phyloP scores from a whole-genome alignment of 2,888 invertebrate genomes.

The Ochropleura plecta region DNA sequence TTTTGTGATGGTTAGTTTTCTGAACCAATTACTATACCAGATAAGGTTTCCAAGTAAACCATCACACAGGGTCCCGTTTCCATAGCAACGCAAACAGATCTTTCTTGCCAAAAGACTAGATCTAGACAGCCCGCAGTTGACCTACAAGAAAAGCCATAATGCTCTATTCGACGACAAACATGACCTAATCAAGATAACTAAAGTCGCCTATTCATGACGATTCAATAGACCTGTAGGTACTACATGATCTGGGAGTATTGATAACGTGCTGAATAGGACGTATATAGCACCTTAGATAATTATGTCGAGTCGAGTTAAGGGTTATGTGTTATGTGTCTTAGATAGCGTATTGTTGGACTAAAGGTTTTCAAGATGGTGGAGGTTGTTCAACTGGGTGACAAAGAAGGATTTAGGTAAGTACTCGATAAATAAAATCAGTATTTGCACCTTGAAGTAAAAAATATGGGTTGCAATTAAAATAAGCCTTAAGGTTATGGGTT shows the following conservation, averaged over 20 bases:
- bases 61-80: neutral
- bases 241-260: conserved; percentile 59
- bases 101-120: neutral
- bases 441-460: too few relatives aligned
- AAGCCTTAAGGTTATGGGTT: too few relatives aligned
- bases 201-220: conserved; percentile 49
- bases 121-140: neutral
- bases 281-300: conserved; percentile 30
- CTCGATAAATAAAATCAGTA: too few relatives aligned
- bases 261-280: conserved; percentile 55
- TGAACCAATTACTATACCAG: too few relatives aligned
- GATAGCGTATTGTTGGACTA: conserved; percentile 32
- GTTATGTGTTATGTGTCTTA: conserved; percentile 46
- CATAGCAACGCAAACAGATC: neutral
- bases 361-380: neutral
- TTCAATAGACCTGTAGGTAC: conserved; percentile 52
- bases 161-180: conserved; percentile 38
- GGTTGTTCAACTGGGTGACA: too few relatives aligned
- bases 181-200: conserved; percentile 50
- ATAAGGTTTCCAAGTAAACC: neutral
- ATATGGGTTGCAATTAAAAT: too few relatives aligned
- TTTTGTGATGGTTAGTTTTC: too few relatives aligned
- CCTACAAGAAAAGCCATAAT: conserved; percentile 15
- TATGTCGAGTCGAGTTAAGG: conserved; percentile 33
- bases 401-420: too few relatives aligned